Evolutionary conservation across 1,140 invertebrate genomes (phyloP).

Genomic region (Lepeophtheirus salmonis): DNA sequence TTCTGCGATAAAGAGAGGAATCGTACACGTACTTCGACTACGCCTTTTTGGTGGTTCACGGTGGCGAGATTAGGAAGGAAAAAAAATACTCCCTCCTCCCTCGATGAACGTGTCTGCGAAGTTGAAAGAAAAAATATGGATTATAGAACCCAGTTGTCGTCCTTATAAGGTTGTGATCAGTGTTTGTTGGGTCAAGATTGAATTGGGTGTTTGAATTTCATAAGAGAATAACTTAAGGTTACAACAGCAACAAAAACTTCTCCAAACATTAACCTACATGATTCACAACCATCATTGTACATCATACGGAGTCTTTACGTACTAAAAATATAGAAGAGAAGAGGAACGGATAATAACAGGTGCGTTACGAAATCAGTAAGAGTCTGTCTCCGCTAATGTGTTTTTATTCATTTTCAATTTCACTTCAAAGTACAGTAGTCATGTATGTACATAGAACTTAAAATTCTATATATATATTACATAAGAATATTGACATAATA

Average conservation of each 20-base stretch:
- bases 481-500: too few relatives aligned
- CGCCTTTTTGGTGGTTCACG: background rate
- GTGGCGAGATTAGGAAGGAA: background rate
- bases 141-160: background rate
- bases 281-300: background rate
- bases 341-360: background rate
- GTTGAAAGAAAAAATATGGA: background rate
- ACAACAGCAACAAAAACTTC: background rate
- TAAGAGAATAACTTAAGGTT: background rate
- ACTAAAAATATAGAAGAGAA: background rate
- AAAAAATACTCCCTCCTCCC: background rate
- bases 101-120: background rate
- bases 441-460: too few relatives aligned
- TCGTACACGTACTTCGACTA: background rate
- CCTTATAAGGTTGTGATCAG: background rate
- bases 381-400: too few relatives aligned
- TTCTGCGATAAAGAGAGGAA: background rate
- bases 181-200: too few relatives aligned
- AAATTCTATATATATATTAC: too few relatives aligned
- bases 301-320: background rate
- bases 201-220: too few relatives aligned
- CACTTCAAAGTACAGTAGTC: too few relatives aligned
- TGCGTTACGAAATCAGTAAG: background rate
- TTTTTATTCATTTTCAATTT: too few relatives aligned
- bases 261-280: background rate